Percentiles rank a stretch among this genome's conserved stretches.
phyloP scores from a whole-genome alignment of 1,140 invertebrate species.

The Conus ventricosus region DNA sequence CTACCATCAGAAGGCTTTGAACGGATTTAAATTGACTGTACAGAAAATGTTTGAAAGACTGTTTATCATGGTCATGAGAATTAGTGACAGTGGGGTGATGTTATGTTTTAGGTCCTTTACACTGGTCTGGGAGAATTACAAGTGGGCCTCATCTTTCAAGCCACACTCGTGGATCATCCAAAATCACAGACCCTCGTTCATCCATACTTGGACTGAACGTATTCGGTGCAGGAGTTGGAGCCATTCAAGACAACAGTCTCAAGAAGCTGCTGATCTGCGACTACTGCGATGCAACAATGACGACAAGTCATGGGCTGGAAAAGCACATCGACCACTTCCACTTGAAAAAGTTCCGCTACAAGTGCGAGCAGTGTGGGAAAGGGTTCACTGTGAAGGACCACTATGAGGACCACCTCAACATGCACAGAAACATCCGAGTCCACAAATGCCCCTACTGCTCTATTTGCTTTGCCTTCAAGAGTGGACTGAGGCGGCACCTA shows the following conservation, averaged over 20 bases:
- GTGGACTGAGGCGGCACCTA: slow-evolving; percentile 15
- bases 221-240: background rate
- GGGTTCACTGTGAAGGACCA: slow-evolving; percentile 32
- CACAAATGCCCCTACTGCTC: slow-evolving; percentile 17
- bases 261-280: background rate
- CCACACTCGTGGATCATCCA: background rate
- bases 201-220: background rate
- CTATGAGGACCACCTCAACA: slow-evolving; percentile 28
- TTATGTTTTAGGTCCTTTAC: slow-evolving; percentile 7
- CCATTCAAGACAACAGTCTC: background rate
- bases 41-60: too few relatives aligned
- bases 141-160: background rate
- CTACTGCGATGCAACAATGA: background rate
- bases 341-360: slow-evolving; percentile 15
- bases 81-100: background rate
- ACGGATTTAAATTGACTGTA: too few relatives aligned
- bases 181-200: background rate
- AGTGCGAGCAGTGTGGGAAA: slow-evolving; percentile 10
- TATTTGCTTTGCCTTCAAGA: slow-evolving; percentile 21
- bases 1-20: too few relatives aligned
- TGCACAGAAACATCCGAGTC: slow-evolving; percentile 22
- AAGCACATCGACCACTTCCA: slow-evolving; percentile 24
- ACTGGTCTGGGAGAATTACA: background rate
- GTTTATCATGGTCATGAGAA: background rate
- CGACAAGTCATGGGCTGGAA: background rate